Evolutionary conservation across 2,888 invertebrate species (phyloP), one percentile per base, ranked within the genome.

Genomic region (Altica lythri): DNA sequence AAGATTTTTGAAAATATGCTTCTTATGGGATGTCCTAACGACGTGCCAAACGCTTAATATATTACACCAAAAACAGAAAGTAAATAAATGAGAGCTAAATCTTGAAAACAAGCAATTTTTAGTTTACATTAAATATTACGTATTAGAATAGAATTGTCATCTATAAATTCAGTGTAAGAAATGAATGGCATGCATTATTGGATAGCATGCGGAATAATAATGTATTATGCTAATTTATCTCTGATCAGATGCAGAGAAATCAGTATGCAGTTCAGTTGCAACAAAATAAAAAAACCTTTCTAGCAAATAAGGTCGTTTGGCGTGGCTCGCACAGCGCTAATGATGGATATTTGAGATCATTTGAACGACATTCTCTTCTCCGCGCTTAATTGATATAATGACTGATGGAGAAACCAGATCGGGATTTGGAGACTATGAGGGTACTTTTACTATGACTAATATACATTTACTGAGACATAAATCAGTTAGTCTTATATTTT

Each of bases 311-410:
- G 64, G 64, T 62, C 61, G 59, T 49, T 53, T 51, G 53, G 48
- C 53, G 55, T 59, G 47, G 55, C 46, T 55, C 32, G 29, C 35
- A 42, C 47, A 38, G 65, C 59, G 61, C 63, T 67, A 68, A 68
- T 68, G 67, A 68, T 64, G 63, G 67, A 68, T 64, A 65, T 66
- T 66, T 57, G 52, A 63, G 59, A 58, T 68, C 63, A 67, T 68
- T 65, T 64, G 59, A 65, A 56, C 65, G 62, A 67, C 68, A 68
- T 68, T 68, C 67, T 61, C 53, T 37, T 47, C 27, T 35, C 57
- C 17, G 47, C 53, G 60, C 60, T 66, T 68, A 69, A 69, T 69
- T 69, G 66, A 66, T 65, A 65, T 67, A 66, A 65, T 62, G 63
- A 67, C 46, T 42, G 48, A 63, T 63, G 61, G 57, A 25, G 38